phyloP scores from a whole-genome alignment of 2,888 invertebrate species.

The Palloptera scutellata region DNA sequence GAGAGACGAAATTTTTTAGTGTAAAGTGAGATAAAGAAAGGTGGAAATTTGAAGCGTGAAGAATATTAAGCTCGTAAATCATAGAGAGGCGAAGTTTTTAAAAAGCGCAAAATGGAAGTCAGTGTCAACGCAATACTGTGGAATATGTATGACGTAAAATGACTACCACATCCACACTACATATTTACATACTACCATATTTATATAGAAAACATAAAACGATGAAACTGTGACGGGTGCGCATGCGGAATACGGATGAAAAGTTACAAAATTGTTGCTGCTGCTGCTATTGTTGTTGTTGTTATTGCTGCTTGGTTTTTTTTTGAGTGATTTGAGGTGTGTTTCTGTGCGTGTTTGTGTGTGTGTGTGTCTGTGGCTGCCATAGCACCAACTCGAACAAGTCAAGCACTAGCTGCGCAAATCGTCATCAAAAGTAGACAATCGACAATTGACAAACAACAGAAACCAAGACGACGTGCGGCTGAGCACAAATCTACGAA shows the following conservation, averaged over 20 bases:
- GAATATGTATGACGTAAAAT: no score
- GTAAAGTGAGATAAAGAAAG: no score
- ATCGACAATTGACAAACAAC: background rate
- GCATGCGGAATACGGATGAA: background rate
- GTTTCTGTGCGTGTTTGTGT: background rate
- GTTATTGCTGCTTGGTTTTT: no score
- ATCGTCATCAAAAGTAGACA: background rate
- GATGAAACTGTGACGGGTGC: background rate
- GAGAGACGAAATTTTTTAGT: no score
- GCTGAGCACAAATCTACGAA: background rate
- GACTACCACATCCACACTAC: background rate
- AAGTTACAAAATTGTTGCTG: background rate
- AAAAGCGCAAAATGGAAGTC: no score
- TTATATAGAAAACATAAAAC: background rate
- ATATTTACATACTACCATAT: no score
- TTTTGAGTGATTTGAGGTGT: constrained; percentile 1
- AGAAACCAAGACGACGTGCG: background rate
- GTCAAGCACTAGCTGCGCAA: background rate
- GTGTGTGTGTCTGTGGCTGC: background rate
- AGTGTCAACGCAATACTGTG: no score
- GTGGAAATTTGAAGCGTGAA: no score
- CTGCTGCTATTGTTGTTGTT: background rate
- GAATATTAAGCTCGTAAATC: no score
- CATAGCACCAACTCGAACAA: background rate
- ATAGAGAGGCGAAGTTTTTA: no score